Base-by-base conservation (phyloP, 1,140 invertebrate genomes). In the Aphaenogaster floridana region DNA sequence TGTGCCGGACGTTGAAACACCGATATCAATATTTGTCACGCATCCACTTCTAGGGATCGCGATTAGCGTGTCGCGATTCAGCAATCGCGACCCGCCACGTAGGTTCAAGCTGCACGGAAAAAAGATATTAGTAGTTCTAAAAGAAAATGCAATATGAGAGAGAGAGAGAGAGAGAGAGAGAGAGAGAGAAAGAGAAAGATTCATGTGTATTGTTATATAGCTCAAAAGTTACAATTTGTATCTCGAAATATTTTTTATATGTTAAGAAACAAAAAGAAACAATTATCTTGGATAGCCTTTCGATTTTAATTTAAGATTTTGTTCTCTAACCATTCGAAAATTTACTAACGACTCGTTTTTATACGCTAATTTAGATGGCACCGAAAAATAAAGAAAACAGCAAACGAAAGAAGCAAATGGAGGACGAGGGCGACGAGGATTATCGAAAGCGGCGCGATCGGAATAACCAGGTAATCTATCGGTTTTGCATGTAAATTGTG, bases 391-490 rank as follows among this genome's bases (percentile, higher is more conserved):
- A 96, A 74, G 95, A 95, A 83, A 95, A 94, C 17, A 86, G 77
- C 9, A 93, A 91, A 84, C 94, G 94, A 80, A 94, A 94, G 88
- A 87, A 90, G 36, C 72, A 86, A 52, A 64, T 91, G 28, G 96
- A 97, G 34, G 97, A 97, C 45, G 97, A 98, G 83, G 97, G 97
- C 88, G 96, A 96, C 52, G 97, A 98, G 61, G 98, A 98, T 92
- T 98, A 99, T 93, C 96, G 97, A 83, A 97, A 96, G 90, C 97
- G 97, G 64, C 95, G 98, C 39, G 97, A 98, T 91, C 96, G 98
- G 92, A 99, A 99, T 95, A 99, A 99, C 95, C 96, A 98, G 94
- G 97, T 97, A 95, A 93, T 54, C 84, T 84, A 68, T 21, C 13
- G 39, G 36, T 85, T 68, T 57, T 5, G 42, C 8, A 57, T 28